Conservation (phyloP, 1,140 invertebrate species). For the Formica exsecta region DNA sequence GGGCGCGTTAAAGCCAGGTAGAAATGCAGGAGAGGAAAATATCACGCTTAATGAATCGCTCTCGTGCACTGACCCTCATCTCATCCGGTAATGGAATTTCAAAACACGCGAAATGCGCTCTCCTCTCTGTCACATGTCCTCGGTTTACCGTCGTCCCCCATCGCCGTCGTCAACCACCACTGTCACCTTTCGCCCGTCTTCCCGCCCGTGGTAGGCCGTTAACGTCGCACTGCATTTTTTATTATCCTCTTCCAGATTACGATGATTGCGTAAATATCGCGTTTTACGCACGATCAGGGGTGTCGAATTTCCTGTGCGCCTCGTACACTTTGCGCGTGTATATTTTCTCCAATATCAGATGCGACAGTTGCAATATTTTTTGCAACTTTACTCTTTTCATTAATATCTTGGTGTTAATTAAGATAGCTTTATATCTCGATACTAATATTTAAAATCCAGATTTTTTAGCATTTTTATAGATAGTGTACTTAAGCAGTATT, state of each 20-base stretch:
- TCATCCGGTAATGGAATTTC: slow-evolving; percentile 81
- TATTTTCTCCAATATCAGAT: background rate
- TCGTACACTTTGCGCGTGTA: background rate
- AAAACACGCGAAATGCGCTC: slow-evolving; percentile 75
- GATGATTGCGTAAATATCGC: slow-evolving; percentile 9
- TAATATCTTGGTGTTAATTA: background rate
- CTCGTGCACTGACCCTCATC: slow-evolving; percentile 77
- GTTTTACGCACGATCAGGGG: background rate
- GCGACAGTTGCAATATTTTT: background rate
- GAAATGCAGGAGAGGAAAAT: slow-evolving; percentile 73
- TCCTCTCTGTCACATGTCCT: slow-evolving; percentile 52
- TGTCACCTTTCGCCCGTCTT: slow-evolving; percentile 20
- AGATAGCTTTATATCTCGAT: background rate
- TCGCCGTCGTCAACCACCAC: slow-evolving; percentile 32
- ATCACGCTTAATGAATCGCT: slow-evolving; percentile 76
- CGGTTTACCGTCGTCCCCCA: slow-evolving; percentile 7
- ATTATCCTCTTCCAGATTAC: slow-evolving; percentile 37
- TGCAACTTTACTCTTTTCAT: background rate
- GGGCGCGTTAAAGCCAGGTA: slow-evolving; percentile 49
- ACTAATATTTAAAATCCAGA: background rate
- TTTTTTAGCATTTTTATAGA: background rate
- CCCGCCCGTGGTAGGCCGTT: background rate
- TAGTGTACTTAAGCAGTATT: background rate
- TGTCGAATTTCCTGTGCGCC: background rate
- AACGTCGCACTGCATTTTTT: slow-evolving; percentile 66